phyloP scores from a whole-genome alignment of 2,797 vertebrate species.

The Arremon brunneinucha region DNA sequence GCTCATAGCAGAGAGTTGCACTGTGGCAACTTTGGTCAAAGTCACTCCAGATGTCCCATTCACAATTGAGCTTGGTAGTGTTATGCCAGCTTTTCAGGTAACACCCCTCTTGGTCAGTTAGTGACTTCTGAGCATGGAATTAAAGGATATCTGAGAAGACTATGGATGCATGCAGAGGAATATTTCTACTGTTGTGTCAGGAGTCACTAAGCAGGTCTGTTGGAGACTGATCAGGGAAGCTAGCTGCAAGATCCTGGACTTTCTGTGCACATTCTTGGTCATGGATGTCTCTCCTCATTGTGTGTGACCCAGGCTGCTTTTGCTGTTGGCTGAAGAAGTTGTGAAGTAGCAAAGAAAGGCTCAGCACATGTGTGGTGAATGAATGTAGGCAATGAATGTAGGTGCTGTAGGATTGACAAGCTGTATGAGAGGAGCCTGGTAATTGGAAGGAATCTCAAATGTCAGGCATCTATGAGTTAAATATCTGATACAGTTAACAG shows the following conservation, averaged over 20 bases:
- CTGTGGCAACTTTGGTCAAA: not conserved
- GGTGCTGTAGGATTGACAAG: too few species aligned
- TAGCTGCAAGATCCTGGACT: not conserved
- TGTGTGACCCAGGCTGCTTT: not conserved
- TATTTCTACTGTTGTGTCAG: not conserved
- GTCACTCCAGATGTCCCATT: not conserved
- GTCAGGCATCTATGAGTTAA: not conserved
- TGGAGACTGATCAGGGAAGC: not conserved
- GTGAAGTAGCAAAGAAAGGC: not conserved
- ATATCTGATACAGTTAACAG: not conserved
- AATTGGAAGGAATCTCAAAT: not conserved
- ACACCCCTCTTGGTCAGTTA: not conserved
- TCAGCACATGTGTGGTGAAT: not conserved
- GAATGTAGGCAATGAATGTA: not conserved
- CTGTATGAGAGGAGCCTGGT: not conserved
- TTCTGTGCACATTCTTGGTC: not conserved
- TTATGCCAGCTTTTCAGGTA: not conserved
- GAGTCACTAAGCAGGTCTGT: not conserved
- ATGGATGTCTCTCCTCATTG: not conserved
- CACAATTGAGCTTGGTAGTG: not conserved
- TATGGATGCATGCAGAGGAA: accelerated
- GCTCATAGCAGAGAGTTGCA: not conserved
- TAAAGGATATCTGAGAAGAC: not conserved
- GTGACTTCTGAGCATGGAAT: not conserved
- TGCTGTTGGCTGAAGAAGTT: not conserved